phyloP scores from a whole-genome alignment of 2,113 vertebrate species.

The Dascyllus trimaculatus region DNA sequence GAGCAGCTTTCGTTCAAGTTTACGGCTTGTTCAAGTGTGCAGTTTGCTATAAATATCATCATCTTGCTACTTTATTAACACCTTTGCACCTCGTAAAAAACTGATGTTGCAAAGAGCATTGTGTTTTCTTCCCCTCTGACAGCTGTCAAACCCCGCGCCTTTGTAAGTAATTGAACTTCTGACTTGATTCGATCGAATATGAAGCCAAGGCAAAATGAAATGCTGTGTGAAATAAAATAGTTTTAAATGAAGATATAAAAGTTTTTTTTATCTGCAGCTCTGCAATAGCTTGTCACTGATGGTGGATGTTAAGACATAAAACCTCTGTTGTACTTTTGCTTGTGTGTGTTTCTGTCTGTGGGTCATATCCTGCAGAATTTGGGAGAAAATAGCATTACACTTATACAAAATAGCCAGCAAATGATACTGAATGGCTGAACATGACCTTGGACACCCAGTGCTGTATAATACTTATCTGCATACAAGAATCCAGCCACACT shows the following conservation, averaged over 20 bases:
- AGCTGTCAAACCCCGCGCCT: slow-evolving; percentile 44
- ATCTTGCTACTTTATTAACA: neutral
- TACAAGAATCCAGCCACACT: neutral
- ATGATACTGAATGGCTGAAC: slow-evolving; percentile 15
- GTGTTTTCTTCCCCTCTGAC: neutral
- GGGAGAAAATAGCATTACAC: neutral
- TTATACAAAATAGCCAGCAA: slow-evolving; percentile 29
- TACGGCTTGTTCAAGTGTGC: neutral
- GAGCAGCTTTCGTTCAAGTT: neutral
- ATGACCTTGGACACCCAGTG: slow-evolving; percentile 22
- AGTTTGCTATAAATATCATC: neutral
- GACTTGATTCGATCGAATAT: slow-evolving; percentile 39
- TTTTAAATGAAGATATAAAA: neutral
- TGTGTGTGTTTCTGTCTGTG: neutral
- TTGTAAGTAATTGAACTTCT: slow-evolving; percentile 35
- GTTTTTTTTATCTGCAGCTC: slow-evolving; percentile 12
- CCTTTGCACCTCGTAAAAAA: neutral
- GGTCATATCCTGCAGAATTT: neutral
- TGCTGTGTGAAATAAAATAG: slow-evolving; percentile 13
- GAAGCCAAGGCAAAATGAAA: slow-evolving; percentile 27
- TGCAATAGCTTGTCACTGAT: slow-evolving; percentile 7
- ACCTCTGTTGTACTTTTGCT: neutral
- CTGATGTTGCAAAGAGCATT: neutral
- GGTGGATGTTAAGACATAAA: neutral
- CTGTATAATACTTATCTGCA: neutral